Conservation (phyloP, 2,888 invertebrate species). For the Lepeophtheirus nordmannii region DNA sequence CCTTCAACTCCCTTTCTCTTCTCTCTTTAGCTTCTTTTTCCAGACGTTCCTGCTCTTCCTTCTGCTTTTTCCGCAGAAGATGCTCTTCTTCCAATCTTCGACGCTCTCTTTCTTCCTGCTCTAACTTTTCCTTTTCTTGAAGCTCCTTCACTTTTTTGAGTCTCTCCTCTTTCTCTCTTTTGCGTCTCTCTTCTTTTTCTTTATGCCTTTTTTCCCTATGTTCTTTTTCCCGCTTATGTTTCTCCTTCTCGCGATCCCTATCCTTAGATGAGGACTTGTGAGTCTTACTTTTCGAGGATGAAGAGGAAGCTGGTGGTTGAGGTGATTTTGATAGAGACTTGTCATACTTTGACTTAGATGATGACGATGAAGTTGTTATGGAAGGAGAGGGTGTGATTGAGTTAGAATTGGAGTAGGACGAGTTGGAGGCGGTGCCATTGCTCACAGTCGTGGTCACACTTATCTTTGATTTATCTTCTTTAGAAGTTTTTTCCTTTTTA, state of each 20-base stretch:
- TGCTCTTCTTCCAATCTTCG: neutral
- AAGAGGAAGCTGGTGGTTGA: neutral
- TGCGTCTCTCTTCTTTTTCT: neutral
- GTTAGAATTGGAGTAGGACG: no score
- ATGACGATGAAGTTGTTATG: neutral
- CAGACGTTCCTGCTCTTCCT: neutral
- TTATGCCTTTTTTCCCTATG: neutral
- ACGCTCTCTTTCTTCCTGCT: neutral
- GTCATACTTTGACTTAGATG: conserved; percentile 9
- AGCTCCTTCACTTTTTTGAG: neutral
- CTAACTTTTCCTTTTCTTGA: neutral
- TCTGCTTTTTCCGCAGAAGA: neutral
- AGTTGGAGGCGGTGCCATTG: no score
- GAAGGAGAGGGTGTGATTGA: neutral
- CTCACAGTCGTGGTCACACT: no score
- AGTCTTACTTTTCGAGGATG: neutral
- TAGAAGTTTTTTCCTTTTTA: neutral
- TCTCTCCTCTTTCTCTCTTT: conserved; percentile 2
- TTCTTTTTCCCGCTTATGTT: conserved; percentile 9
- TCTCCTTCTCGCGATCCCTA: neutral
- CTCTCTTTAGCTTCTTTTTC: neutral
- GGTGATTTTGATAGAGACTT: neutral
- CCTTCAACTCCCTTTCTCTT: neutral
- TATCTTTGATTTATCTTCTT: neutral
- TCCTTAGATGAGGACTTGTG: conserved; percentile 2